Percentiles rank a stretch among this genome's conserved stretches.
Evolutionary conservation across 2,888 invertebrate species (phyloP).

Genomic region (Coleophora flavipennella): DNA sequence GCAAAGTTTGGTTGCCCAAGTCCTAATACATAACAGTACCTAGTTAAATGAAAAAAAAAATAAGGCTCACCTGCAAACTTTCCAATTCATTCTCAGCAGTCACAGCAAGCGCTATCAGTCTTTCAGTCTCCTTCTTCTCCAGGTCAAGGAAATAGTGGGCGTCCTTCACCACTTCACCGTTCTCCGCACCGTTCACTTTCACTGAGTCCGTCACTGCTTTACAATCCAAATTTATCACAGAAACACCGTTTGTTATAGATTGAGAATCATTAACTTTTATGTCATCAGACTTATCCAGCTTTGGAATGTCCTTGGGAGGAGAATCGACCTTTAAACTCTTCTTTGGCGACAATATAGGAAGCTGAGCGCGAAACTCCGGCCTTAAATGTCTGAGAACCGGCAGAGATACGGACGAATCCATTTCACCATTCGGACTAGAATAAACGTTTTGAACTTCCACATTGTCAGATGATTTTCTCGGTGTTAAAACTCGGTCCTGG

Average conservation of each 20-base stretch:
- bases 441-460: conserved; percentile 32
- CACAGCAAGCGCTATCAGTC: conserved; percentile 78
- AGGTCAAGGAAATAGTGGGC: conserved; percentile 85
- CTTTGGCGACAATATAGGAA: conserved; percentile 79
- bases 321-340: conserved; percentile 49
- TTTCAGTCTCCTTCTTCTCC: conserved; percentile 80
- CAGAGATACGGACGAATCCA: conserved; percentile 52
- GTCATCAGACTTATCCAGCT: conserved; percentile 36
- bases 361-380: conserved; percentile 88
- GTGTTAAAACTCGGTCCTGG: conserved; percentile 41
- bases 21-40: too few relatives aligned
- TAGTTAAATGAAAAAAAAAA: too few relatives aligned
- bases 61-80: conserved; percentile 49
- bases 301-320: conserved; percentile 52
- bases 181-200: conserved; percentile 17
- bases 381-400: conserved; percentile 88
- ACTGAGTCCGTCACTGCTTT: conserved; percentile 20
- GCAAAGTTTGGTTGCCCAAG: too few relatives aligned
- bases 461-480: conserved; percentile 34
- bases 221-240: conserved; percentile 53
- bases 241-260: conserved; percentile 38
- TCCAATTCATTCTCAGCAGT: conserved; percentile 80
- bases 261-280: conserved; percentile 2
- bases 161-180: conserved; percentile 71
- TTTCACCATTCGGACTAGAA: conserved; percentile 43